Conservation (phyloP, 2,113 vertebrate species). For the Plecturocebus donacophilus region DNA sequence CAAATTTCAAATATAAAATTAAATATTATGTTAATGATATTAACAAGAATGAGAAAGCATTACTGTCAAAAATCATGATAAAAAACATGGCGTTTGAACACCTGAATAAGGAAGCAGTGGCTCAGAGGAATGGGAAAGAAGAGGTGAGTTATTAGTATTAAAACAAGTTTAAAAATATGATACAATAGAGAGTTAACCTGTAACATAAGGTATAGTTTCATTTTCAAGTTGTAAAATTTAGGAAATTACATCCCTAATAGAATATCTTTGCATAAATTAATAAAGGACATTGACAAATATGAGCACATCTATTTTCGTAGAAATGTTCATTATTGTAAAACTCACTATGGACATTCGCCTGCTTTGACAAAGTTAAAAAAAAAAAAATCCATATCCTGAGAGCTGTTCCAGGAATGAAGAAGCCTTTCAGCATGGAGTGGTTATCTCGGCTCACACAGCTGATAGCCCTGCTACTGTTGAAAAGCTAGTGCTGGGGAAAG, state of each 20-base stretch:
- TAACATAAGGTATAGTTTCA: background rate
- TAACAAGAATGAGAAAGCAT: background rate
- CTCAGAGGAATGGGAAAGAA: background rate
- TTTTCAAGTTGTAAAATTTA: background rate
- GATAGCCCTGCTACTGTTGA: constrained; percentile 37
- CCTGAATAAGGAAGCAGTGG: background rate
- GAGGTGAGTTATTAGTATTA: background rate
- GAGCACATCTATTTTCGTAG: constrained; percentile 29
- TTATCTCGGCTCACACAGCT: background rate
- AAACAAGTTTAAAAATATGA: background rate
- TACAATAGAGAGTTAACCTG: background rate
- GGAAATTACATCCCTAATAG: background rate
- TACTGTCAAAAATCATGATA: background rate
- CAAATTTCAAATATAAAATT: background rate
- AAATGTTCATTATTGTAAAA: background rate
- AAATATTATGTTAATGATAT: background rate
- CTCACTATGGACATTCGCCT: constrained; percentile 31
- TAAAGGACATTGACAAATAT: rapidly evolving
- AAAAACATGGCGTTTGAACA: background rate
- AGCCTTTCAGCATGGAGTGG: background rate
- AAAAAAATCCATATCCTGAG: constrained; percentile 25
- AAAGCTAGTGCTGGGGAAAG: constrained; percentile 35
- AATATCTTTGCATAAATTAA: background rate
- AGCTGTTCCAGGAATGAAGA: background rate
- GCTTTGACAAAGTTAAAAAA: constrained; percentile 4